A percentile compares a stretch with the other conserved stretches of the same genome.
Evolutionary conservation across 2,888 invertebrate species (phyloP).

Genomic region (Agriotes lineatus): DNA sequence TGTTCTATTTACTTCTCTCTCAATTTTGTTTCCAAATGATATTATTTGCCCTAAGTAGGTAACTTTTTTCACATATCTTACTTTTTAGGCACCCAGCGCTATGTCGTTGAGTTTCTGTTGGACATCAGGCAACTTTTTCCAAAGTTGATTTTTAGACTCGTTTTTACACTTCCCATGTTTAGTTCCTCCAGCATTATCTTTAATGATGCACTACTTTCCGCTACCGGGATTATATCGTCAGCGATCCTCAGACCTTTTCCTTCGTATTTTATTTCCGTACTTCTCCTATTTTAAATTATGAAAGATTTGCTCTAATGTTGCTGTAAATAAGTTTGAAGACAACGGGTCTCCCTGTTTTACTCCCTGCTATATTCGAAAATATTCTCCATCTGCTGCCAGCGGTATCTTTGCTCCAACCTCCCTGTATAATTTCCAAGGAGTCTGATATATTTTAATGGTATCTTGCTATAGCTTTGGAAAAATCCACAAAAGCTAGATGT

Average conservation of each 20-base stretch:
- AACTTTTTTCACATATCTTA: constrained; percentile 2
- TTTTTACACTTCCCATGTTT: neutral
- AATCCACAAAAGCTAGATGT: no score
- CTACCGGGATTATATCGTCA: neutral
- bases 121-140: neutral
- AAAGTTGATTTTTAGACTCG: neutral
- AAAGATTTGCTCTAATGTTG: neutral
- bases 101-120: neutral
- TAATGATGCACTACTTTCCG: neutral
- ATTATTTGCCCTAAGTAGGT: neutral
- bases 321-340: neutral
- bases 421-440: neutral
- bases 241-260: neutral
- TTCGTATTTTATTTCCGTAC: neutral
- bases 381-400: neutral
- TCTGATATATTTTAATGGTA: neutral
- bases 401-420: neutral
- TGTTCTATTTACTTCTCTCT: neutral
- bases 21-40: neutral
- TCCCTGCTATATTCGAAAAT: neutral
- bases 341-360: neutral
- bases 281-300: neutral
- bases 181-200: neutral
- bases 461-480: no score
- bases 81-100: neutral